phyloP scores from a whole-genome alignment of 2,888 invertebrate genomes.

The Adineta ricciae region DNA sequence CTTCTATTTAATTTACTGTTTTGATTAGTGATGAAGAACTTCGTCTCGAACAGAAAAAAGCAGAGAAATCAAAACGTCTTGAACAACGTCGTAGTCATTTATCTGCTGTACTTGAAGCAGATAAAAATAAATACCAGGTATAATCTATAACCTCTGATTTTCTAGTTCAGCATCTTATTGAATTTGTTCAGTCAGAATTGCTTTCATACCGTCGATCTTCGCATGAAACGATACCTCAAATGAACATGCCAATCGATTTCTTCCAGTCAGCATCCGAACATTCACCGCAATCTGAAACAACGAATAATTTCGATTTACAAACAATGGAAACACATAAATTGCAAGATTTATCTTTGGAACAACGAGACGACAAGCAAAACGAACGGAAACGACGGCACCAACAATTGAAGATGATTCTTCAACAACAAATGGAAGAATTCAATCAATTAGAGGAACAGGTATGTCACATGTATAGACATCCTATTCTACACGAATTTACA shows the following conservation, averaged over 20 bases:
- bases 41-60: background rate
- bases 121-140: background rate
- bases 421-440: constrained; percentile 45
- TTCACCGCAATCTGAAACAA: constrained; percentile 42
- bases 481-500: background rate
- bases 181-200: background rate
- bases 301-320: constrained; percentile 47
- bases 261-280: constrained; percentile 45
- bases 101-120: background rate
- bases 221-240: too few relatives aligned
- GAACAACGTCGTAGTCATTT: background rate
- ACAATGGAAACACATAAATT: constrained; percentile 42
- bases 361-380: constrained; percentile 35
- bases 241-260: constrained; percentile 36
- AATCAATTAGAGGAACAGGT: constrained; percentile 43
- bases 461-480: background rate
- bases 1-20: background rate
- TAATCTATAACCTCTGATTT: too few relatives aligned
- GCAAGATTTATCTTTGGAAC: constrained; percentile 37
- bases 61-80: background rate
- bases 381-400: constrained; percentile 39
- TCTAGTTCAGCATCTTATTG: background rate
- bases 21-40: background rate
- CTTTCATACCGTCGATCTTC: background rate
- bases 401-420: constrained; percentile 39